A percentile compares a stretch with the other conserved stretches of the same genome.
phyloP scores from a whole-genome alignment of 2,113 vertebrate genomes.

The Plectropomus leopardus region DNA sequence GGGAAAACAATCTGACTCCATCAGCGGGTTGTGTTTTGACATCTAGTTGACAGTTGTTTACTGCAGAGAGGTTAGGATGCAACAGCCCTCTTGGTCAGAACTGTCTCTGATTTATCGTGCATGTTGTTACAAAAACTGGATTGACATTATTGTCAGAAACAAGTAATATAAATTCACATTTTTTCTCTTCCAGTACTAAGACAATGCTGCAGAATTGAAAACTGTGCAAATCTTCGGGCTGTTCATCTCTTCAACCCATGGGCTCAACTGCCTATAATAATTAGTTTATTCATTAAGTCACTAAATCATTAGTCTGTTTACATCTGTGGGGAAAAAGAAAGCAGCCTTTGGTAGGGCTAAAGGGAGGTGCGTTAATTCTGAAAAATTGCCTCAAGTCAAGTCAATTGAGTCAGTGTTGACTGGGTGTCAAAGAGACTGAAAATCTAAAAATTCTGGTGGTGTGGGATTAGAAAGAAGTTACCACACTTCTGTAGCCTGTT shows the following conservation, averaged over 20 bases:
- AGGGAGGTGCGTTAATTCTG: neutral
- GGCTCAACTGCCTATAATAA: neutral
- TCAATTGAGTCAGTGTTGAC: neutral
- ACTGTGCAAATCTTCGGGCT: neutral
- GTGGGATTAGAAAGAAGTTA: neutral
- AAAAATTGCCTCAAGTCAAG: neutral
- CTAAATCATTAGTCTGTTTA: neutral
- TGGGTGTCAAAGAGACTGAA: neutral
- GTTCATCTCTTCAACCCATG: neutral
- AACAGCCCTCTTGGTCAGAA: conserved; percentile 12
- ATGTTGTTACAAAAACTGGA: neutral
- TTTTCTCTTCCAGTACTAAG: neutral
- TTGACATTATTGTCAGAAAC: conserved; percentile 7
- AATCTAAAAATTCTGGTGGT: neutral
- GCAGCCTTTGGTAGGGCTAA: neutral
- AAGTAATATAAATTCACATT: neutral
- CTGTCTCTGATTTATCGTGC: neutral
- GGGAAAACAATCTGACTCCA: conserved; percentile 68
- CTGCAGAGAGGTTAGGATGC: conserved; percentile 37
- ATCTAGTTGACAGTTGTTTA: conserved; percentile 66
- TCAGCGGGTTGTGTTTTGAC: conserved; percentile 59
- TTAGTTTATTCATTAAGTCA: neutral
- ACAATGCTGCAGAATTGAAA: neutral
- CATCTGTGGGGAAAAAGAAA: neutral
- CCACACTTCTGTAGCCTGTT: neutral